phyloP scores from a whole-genome alignment of 2,797 vertebrate genomes.

The Clarias platycephalus region DNA sequence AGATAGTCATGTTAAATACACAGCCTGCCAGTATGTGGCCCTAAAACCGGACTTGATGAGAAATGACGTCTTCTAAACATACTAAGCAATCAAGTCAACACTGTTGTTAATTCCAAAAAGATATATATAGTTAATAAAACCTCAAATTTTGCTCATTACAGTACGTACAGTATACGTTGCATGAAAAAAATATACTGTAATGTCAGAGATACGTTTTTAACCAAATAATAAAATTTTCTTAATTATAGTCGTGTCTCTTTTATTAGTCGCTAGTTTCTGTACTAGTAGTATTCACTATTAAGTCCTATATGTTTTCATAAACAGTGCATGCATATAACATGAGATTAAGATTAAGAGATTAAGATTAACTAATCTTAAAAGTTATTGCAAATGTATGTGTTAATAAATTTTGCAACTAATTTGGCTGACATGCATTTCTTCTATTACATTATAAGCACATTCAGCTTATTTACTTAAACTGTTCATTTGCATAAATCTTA shows the following conservation, averaged over 20 bases:
- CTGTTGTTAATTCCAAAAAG: not conserved
- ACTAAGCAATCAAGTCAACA: not conserved
- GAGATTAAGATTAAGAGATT: too few relatives aligned
- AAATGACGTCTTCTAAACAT: not conserved
- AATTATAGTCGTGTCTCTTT: not conserved
- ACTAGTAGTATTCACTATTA: not conserved
- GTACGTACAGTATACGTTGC: too few relatives aligned
- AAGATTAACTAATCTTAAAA: not conserved
- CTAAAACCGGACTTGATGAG: not conserved
- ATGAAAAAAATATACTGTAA: not conserved
- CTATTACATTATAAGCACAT: not conserved
- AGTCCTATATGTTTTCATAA: not conserved
- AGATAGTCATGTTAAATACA: conserved; percentile 8
- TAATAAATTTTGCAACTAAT: not conserved
- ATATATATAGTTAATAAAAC: not conserved
- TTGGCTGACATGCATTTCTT: not conserved
- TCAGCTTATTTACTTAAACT: not conserved
- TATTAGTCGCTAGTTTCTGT: not conserved
- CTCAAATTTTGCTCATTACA: not conserved
- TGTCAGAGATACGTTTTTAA: not conserved
- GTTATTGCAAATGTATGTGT: not conserved
- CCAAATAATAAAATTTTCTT: not conserved
- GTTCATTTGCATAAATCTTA: not conserved
- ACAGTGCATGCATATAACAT: not conserved
- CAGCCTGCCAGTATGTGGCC: not conserved